These are phyloP conservation scores for Coracopsis vasa DNA, from an alignment of 2,113 vertebrate genomes.

Conservation along the genomic window DNA sequence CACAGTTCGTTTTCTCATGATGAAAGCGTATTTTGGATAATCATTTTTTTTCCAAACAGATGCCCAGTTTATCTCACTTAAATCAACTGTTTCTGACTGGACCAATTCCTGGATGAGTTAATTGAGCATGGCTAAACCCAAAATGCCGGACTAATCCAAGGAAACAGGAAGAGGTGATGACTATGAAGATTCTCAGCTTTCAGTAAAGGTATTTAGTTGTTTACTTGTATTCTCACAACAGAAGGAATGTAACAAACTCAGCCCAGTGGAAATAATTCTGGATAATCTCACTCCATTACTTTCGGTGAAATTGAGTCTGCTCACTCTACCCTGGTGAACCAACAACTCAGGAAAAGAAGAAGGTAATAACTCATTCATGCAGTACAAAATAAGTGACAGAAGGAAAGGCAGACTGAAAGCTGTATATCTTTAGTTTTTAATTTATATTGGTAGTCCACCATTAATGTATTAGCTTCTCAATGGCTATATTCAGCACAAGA, in stretches of 20 bases:
- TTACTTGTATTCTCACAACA: constrained; percentile 78
- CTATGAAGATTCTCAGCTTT: constrained; percentile 66
- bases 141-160: constrained; percentile 74
- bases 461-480: constrained; percentile 37
- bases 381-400: constrained; percentile 68
- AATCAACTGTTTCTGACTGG: constrained; percentile 77
- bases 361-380: constrained; percentile 68
- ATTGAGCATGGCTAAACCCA: constrained; percentile 79
- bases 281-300: constrained; percentile 83
- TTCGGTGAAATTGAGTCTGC: constrained; percentile 75
- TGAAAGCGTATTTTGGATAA: constrained; percentile 69
- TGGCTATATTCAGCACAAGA: not conserved
- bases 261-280: constrained; percentile 80
- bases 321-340: constrained; percentile 70
- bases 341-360: constrained; percentile 60
- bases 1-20: constrained; percentile 63
- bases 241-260: constrained; percentile 73
- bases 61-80: constrained; percentile 79
- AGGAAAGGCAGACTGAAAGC: constrained; percentile 63
- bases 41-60: constrained; percentile 72
- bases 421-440: constrained; percentile 65
- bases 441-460: constrained; percentile 41
- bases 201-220: constrained; percentile 72
- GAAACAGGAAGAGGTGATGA: constrained; percentile 61
- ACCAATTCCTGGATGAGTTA: constrained; percentile 77